Evolutionary conservation across 2,113 vertebrate genomes (phyloP).

Genomic region (Thamnaconus septentrionalis): DNA sequence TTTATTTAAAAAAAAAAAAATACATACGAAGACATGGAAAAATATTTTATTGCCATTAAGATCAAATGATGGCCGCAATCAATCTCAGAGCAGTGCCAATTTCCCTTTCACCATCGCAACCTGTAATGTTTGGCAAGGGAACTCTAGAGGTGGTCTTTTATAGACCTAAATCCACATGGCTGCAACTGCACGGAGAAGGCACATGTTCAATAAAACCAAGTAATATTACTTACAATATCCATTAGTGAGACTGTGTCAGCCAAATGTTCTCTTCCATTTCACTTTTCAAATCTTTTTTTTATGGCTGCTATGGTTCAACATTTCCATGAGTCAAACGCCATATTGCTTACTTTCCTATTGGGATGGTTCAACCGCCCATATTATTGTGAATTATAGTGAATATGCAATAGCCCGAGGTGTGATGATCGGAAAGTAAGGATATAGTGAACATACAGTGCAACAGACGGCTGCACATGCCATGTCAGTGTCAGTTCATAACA

Average conservation of each 20-base stretch:
- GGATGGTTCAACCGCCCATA: no score
- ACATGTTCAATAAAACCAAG: slow-evolving; percentile 56
- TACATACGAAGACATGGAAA: background rate
- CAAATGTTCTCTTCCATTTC: slow-evolving; percentile 2
- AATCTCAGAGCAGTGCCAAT: slow-evolving; percentile 18
- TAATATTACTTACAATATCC: slow-evolving; percentile 47
- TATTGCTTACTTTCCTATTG: slow-evolving; percentile 10
- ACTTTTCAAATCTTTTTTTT: no score
- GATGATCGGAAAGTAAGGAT: no score
- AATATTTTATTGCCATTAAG: background rate
- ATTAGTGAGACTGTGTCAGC: slow-evolving; percentile 34
- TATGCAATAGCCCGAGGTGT: no score
- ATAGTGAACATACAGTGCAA: no score
- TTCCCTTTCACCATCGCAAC: background rate
- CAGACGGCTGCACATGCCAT: no score
- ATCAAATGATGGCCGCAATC: slow-evolving; percentile 20
- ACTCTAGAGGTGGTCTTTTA: slow-evolving; percentile 16
- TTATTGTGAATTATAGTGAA: no score
- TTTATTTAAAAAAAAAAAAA: background rate
- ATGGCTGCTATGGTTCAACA: background rate
- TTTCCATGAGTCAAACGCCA: slow-evolving; percentile 41
- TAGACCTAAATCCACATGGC: slow-evolving; percentile 13
- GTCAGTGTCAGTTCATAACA: no score
- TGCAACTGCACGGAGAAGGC: slow-evolving; percentile 31
- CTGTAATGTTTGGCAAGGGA: slow-evolving; percentile 16